A percentile compares a stretch with the other conserved stretches of the same genome.
phyloP scores from a whole-genome alignment of 2,888 invertebrate species.

The Blera fallax region DNA sequence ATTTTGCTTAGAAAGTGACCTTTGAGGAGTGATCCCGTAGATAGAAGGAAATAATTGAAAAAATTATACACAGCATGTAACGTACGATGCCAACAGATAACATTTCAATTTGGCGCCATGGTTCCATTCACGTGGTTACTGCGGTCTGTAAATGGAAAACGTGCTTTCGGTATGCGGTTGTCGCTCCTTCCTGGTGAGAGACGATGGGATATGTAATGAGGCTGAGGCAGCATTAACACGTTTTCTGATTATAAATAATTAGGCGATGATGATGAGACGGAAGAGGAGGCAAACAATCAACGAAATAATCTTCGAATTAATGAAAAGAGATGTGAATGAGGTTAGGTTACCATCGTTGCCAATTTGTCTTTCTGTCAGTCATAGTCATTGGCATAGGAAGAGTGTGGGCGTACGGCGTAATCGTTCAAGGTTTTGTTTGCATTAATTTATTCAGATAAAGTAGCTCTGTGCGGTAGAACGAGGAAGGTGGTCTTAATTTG shows the following conservation, averaged over 20 bases:
- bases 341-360: background rate
- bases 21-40: background rate
- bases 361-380: background rate
- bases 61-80: background rate
- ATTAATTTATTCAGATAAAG: background rate
- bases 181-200: background rate
- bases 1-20: background rate
- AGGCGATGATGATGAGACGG: background rate
- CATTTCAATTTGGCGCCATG: conserved; percentile 7
- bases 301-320: background rate
- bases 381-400: background rate
- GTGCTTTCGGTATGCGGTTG: conserved; percentile 9
- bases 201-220: background rate
- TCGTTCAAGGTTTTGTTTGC: background rate
- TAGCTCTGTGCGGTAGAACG: background rate
- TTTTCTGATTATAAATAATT: conserved; percentile 5
- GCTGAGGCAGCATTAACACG: background rate
- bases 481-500: background rate
- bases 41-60: background rate
- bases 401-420: background rate
- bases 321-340: background rate
- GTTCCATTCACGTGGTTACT: conserved; percentile 16
- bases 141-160: conserved; percentile 15
- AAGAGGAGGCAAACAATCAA: background rate
- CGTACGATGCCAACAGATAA: background rate